A percentile compares a stretch with the other conserved stretches of the same genome.
Conservation (phyloP, 2,888 invertebrate genomes). For the Drosophila multiciliata region DNA sequence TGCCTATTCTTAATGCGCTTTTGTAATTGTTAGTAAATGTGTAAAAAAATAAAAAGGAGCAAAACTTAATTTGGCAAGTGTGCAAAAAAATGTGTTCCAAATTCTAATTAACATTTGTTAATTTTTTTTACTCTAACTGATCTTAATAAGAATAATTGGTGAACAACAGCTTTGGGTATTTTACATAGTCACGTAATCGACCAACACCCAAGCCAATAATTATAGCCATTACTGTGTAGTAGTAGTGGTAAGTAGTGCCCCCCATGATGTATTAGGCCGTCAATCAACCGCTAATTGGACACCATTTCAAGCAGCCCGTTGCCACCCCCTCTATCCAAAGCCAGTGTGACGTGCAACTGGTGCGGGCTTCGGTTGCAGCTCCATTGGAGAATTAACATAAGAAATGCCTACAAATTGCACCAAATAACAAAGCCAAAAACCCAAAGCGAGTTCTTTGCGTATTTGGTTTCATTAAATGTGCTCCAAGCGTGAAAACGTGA, state of each 20-base stretch:
- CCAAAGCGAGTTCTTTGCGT: constrained; percentile 40
- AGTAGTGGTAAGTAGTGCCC: constrained; percentile 11
- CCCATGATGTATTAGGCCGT: constrained; percentile 45
- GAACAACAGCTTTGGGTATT: constrained; percentile 5
- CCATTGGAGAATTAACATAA: constrained; percentile 57
- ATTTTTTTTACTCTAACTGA: too few relatives aligned
- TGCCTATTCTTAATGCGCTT: not conserved
- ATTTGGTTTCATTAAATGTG: constrained; percentile 68
- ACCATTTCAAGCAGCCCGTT: constrained; percentile 23
- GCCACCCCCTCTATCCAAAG: not conserved
- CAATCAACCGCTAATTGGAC: constrained; percentile 68
- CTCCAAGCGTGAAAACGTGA: constrained; percentile 77
- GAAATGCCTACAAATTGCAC: constrained; percentile 72
- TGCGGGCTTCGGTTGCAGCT: constrained; percentile 9
- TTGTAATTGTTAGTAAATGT: not conserved
- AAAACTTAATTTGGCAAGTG: not conserved
- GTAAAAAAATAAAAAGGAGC: not conserved
- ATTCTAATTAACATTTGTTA: not conserved
- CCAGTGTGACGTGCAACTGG: constrained; percentile 5
- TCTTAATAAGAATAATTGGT: not conserved
- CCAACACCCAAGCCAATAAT: constrained; percentile 34
- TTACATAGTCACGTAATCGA: constrained; percentile 21
- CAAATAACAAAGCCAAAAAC: constrained; percentile 72
- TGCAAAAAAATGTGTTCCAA: not conserved
- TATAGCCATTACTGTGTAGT: constrained; percentile 4